Evolutionary conservation across 2,888 invertebrate genomes (phyloP), one percentile per base, ranked within the genome.

Genomic region (Pterostichus niger): DNA sequence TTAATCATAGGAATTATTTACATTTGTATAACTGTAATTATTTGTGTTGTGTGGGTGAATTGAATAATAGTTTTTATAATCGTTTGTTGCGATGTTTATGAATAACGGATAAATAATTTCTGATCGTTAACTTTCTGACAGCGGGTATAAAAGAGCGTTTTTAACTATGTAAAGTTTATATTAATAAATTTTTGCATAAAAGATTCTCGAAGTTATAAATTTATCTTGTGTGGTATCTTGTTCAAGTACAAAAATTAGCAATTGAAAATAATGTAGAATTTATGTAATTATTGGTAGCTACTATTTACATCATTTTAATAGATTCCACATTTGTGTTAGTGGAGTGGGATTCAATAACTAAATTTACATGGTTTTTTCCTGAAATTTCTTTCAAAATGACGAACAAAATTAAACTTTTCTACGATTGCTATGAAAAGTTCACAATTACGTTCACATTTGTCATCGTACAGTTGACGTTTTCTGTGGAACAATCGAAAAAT

Each of bases 21-120:
- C 68, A 71, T 71, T 71, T 71, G 68, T 71, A 71, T 44, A 71
- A 71, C 68, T 71, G 44, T 71, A 44, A 71, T 71, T 71, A 71
- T 71, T 40, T 44, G 13, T 7, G 7, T 33, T 35, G 68, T 71
- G 40, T 71, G 68, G 44, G 68, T 71, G 68, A 44, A 44, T 24
- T 71, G 44, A 15, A 44, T 71, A 44, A 44, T 17, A 71, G 17
- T 64, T 64, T 64, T 64, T 64, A 64, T 64, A 64, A 64, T 64
- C 64, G 6, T 6, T n/a, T 71, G 56, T 71, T 71, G 68, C 44
- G 68, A 40, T 44, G 11, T 71, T 71, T 56, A 9, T 44, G 33
- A 35, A 64, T 44, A 44, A 71, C 9, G 15, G 46, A 71, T 71
- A 17, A 71, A 40, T 71, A 15, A 71, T 71, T 15, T 44, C 44